A percentile compares a stretch with the other conserved stretches of the same genome.
phyloP scores from a whole-genome alignment of 2,113 vertebrate genomes.

The Eulemur macaco region DNA sequence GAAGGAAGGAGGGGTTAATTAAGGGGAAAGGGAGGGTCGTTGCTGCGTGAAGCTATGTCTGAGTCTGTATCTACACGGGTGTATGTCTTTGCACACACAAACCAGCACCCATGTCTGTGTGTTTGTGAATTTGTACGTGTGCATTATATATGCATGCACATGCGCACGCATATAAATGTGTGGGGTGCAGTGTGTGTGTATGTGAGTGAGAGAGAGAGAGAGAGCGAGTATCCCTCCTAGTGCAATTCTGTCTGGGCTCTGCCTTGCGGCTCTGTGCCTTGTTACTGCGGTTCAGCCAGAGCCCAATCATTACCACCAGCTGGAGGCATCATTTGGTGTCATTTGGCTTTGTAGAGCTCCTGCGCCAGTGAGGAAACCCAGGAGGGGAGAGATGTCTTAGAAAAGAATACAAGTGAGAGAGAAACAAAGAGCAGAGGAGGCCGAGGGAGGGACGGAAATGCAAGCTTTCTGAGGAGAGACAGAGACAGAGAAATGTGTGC shows the following conservation, averaged over 20 bases:
- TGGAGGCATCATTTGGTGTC: constrained; percentile 62
- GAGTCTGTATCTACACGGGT: neutral
- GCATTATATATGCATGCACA: neutral
- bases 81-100: neutral
- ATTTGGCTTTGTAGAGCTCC: constrained; percentile 40
- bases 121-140: neutral
- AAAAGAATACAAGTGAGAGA: constrained; percentile 22
- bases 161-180: neutral
- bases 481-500: neutral
- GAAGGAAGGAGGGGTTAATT: neutral
- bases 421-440: constrained; percentile 35
- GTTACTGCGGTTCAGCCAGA: neutral
- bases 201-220: too few species aligned
- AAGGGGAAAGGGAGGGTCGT: neutral
- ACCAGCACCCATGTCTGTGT: neutral
- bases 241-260: neutral
- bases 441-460: neutral
- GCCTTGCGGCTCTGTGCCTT: neutral
- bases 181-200: neutral
- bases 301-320: constrained; percentile 43
- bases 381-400: constrained; percentile 13
- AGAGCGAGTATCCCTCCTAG: neutral
- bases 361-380: neutral
- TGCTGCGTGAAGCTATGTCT: neutral
- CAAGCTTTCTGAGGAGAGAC: neutral